A percentile compares a stretch with the other conserved stretches of the same genome.
phyloP scores from a whole-genome alignment of 2,113 vertebrate species.

The Lepus europaeus region DNA sequence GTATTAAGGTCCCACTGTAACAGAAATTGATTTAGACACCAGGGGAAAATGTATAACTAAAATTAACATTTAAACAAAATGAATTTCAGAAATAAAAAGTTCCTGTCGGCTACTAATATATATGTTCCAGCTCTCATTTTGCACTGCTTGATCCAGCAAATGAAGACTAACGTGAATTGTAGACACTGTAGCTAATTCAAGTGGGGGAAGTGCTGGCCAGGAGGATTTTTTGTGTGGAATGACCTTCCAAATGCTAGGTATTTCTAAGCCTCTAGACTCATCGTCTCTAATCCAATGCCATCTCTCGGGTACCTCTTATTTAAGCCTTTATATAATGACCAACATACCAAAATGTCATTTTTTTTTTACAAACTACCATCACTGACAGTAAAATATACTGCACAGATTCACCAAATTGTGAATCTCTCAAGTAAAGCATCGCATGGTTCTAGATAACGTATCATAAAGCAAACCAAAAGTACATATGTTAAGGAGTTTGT shows the following conservation, averaged over 20 bases:
- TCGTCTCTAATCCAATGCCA: neutral
- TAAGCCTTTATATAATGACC: neutral
- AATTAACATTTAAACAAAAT: conserved; percentile 65
- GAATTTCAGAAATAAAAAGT: conserved; percentile 67
- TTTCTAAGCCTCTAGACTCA: neutral
- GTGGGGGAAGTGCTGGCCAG: neutral
- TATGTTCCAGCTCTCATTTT: conserved; percentile 4
- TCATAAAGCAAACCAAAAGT: conserved; percentile 22
- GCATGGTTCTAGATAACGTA: neutral
- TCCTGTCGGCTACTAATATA: neutral
- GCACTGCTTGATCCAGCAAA: conserved; percentile 24
- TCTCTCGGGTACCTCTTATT: neutral
- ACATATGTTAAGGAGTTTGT: neutral
- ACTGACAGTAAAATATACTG: neutral
- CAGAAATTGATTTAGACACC: conserved; percentile 52
- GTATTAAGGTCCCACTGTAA: neutral
- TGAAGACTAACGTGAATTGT: conserved; percentile 30
- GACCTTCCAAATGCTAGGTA: neutral
- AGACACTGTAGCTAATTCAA: conserved; percentile 36
- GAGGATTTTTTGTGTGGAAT: neutral
- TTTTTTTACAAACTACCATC: neutral
- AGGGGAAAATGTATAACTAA: conserved; percentile 41
- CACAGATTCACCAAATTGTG: neutral
- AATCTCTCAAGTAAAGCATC: neutral
- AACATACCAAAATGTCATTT: neutral